Base-by-base conservation (phyloP, 2,888 invertebrate species). In the Galerucella calmariensis region DNA sequence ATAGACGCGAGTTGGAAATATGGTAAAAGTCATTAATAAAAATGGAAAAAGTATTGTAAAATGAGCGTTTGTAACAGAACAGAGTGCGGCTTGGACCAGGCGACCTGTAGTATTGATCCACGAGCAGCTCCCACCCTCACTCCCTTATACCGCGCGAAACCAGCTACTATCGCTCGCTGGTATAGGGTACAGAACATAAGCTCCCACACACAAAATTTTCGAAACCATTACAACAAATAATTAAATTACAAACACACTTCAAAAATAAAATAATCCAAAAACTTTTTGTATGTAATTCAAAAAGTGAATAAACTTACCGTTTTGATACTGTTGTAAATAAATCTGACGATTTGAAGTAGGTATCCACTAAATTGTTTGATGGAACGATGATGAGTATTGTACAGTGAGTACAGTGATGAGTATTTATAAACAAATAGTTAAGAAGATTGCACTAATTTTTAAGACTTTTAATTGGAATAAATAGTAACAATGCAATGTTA, bases 51-150 rank as follows among this genome's bases (percentile, higher is more conserved):
- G 74, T 80, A 81, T 63, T 65, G 48, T 79, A 79, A 16, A 16
- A 62, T 12, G 27, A 41, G 62, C n/a, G 78, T 73, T 24, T 71
- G 58, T 56, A 65, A 62, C 27, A 63, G 5, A 41, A 41, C 35
- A 41, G 70, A 71, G 78, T 79, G 80, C 83, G 81, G 84, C 85
- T 84, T 83, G 84, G 84, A 83, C 86, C 85, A 84, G 86, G 86
- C 85, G 82, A 82, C 81, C 80, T 82, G 81, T 84, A 81, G 86
- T 87, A 87, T 87, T 87, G 87, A 87, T 87, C 87, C 85, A 82
- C 72, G 74, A 81, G 79, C 81, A 79, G 72, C 66, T 72, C 58
- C 78, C 83, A 79, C 80, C 80, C 81, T 80, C 80, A 79, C 76
- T 78, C 81, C 78, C 78, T 81, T 72, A 77, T 77, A 72, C 75